Evolutionary conservation across 2,797 vertebrate genomes (phyloP).

Genomic region (Crenuchus spilurus): DNA sequence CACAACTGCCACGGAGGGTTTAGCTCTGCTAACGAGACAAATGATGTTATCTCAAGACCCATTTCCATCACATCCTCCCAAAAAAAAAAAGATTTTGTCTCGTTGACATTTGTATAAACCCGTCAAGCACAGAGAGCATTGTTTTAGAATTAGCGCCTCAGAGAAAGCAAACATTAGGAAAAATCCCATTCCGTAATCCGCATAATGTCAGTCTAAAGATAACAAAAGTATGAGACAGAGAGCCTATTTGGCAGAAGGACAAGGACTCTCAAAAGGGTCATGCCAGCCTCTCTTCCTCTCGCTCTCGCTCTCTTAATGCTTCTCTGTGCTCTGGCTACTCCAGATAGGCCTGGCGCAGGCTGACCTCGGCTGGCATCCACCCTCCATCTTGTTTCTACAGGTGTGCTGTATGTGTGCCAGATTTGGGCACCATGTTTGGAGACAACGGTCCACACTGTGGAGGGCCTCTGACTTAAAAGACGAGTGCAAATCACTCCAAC

Average conservation of each 20-base stretch:
- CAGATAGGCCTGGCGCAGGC: slow-evolving; percentile 54
- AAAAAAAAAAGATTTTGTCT: slow-evolving; percentile 5
- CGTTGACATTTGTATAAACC: slow-evolving; percentile 35
- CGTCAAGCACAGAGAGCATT: slow-evolving; percentile 9
- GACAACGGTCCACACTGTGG: slow-evolving; percentile 51
- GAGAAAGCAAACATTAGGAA: slow-evolving; percentile 26
- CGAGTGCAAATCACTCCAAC: slow-evolving; percentile 4
- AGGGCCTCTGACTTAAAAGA: slow-evolving; percentile 32
- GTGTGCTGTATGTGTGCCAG: slow-evolving; percentile 53
- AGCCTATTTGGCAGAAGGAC: slow-evolving; percentile 40
- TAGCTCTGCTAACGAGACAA: slow-evolving; percentile 11
- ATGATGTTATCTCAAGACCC: slow-evolving; percentile 23
- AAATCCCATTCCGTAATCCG: slow-evolving; percentile 35
- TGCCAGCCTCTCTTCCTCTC: slow-evolving; percentile 13
- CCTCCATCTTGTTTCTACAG: slow-evolving; percentile 56
- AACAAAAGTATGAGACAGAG: slow-evolving; percentile 19
- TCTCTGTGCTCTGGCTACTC: slow-evolving; percentile 25
- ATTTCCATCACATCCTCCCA: slow-evolving; percentile 10
- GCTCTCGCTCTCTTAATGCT: slow-evolving; percentile 24
- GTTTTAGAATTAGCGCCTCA: not conserved
- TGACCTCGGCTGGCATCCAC: slow-evolving; percentile 56
- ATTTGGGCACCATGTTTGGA: slow-evolving; percentile 64
- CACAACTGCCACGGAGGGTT: slow-evolving; percentile 28
- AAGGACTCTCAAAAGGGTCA: slow-evolving; percentile 14
- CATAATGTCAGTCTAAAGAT: slow-evolving; percentile 30